Percentiles rank a stretch among this genome's conserved stretches.
These are phyloP conservation scores for Thunnus thynnus DNA, from an alignment of 2,113 vertebrate genomes.

Conservation along the genomic window DNA sequence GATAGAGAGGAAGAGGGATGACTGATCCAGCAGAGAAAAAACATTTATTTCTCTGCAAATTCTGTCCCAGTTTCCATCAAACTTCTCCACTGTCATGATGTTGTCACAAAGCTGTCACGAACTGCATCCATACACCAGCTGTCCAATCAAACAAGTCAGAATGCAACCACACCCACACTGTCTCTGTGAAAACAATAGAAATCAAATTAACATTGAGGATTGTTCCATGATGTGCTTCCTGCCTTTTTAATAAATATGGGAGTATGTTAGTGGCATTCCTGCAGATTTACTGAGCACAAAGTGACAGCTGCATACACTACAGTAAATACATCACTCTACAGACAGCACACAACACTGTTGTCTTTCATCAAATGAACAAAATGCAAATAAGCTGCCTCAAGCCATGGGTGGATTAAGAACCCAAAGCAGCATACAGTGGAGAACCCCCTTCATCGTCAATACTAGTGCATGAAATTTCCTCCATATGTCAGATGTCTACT, in stretches of 20 bases:
- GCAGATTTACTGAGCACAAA: not conserved
- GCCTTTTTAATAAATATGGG: not conserved
- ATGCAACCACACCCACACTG: not conserved
- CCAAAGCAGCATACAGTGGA: not conserved
- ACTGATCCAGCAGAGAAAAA: constrained; percentile 7
- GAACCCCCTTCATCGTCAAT: not conserved
- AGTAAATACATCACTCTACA: too few species aligned
- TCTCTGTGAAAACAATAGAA: not conserved
- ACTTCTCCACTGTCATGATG: not conserved
- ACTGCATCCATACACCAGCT: not conserved
- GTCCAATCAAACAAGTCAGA: not conserved
- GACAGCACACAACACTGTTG: not conserved
- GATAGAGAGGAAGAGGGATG: constrained; percentile 2
- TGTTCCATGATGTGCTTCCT: not conserved
- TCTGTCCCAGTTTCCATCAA: constrained; percentile 33
- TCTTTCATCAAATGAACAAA: not conserved
- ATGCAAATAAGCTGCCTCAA: not conserved
- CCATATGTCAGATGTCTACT: not conserved
- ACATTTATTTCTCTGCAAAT: not conserved
- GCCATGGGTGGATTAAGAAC: not conserved
- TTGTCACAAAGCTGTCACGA: not conserved
- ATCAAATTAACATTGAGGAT: not conserved
- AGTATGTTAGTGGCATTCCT: not conserved
- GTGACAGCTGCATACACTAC: not conserved
- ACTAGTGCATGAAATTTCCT: too few species aligned